A percentile compares a stretch with the other conserved stretches of the same genome.
Conservation (phyloP, 2,888 invertebrate species). For the Sycophila texana region DNA sequence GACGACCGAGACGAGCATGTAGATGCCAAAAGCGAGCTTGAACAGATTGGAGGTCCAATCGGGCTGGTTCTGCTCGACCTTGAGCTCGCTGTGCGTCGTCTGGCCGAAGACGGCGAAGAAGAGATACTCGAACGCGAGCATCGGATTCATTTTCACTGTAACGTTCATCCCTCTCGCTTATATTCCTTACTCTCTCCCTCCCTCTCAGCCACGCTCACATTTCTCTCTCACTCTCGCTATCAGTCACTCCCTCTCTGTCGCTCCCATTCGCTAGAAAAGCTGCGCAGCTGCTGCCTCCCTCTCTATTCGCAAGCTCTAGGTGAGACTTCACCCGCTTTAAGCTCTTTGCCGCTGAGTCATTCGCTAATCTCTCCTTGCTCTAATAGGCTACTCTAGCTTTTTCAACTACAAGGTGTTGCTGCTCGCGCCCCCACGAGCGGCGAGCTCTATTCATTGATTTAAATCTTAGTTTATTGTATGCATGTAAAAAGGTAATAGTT, state of each 20-base stretch:
- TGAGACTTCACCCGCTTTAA: slow-evolving; percentile 21
- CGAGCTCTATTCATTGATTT: neutral
- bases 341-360: slow-evolving; percentile 3
- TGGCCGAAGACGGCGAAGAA: slow-evolving; percentile 99
- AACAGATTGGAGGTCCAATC: slow-evolving; percentile 91
- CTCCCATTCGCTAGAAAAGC: neutral
- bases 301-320: slow-evolving; percentile 1
- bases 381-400: slow-evolving; percentile 15
- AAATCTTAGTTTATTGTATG: neutral
- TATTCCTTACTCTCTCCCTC: slow-evolving; percentile 34
- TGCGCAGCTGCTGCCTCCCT: too few species aligned
- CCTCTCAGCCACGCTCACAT: neutral
- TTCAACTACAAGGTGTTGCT: neutral
- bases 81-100: slow-evolving; percentile 90
- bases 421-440: neutral
- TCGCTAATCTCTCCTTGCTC: neutral
- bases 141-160: slow-evolving; percentile 89
- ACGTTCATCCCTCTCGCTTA: slow-evolving; percentile 58
- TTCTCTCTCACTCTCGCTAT: slow-evolving; percentile 9
- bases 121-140: slow-evolving; percentile 96
- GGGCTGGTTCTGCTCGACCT: slow-evolving; percentile 85
- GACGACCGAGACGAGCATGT: slow-evolving; percentile 98
- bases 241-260: neutral
- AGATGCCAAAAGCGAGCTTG: slow-evolving; percentile 95
- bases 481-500: neutral